Conservation (phyloP, 1,140 invertebrate genomes). For the Lysiphlebus fabarum region DNA sequence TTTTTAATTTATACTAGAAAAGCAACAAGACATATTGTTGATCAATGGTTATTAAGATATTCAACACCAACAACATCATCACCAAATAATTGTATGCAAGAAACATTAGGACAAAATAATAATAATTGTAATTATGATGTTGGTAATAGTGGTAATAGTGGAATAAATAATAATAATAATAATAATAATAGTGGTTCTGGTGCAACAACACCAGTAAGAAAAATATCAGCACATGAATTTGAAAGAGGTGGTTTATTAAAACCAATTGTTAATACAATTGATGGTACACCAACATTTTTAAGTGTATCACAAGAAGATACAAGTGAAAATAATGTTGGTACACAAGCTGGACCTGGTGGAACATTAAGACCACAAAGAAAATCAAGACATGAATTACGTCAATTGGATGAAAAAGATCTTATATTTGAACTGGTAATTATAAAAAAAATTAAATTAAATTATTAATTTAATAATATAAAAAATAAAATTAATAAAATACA, state of each 20-base stretch:
- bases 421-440: slow-evolving; percentile 86
- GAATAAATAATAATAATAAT: slow-evolving; percentile 16
- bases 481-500: no score
- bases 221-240: slow-evolving; percentile 94
- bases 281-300: slow-evolving; percentile 87
- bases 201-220: slow-evolving; percentile 86
- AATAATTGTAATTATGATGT: slow-evolving; percentile 25
- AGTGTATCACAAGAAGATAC: slow-evolving; percentile 56
- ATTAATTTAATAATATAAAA: background rate
- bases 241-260: slow-evolving; percentile 86
- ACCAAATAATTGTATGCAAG: slow-evolving; percentile 47
- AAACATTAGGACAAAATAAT: slow-evolving; percentile 64
- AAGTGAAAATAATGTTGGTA: slow-evolving; percentile 37
- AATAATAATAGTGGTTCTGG: slow-evolving; percentile 60
- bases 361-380: slow-evolving; percentile 65
- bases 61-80: slow-evolving; percentile 67
- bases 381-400: slow-evolving; percentile 78
- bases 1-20: slow-evolving; percentile 61
- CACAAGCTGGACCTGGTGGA: slow-evolving; percentile 47
- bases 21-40: slow-evolving; percentile 85
- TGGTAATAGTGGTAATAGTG: slow-evolving; percentile 18
- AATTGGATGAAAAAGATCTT: slow-evolving; percentile 89
- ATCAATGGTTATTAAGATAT: slow-evolving; percentile 86
- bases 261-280: slow-evolving; percentile 86
- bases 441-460: background rate